Conservation (phyloP, 2,113 vertebrate species). For the Ranitomeya variabilis region DNA sequence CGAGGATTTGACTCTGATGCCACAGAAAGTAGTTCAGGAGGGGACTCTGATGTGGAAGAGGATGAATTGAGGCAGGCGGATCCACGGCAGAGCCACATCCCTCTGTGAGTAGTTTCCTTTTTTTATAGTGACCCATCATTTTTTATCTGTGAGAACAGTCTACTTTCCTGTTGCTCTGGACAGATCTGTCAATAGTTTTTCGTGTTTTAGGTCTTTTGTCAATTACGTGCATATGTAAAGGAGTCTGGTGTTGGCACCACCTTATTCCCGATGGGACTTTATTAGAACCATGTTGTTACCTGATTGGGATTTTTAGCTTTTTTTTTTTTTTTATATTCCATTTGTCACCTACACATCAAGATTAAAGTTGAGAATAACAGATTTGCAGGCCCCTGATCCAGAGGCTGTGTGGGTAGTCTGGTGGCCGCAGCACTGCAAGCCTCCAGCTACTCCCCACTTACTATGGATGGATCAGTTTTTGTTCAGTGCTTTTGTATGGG, state of each 20-base stretch:
- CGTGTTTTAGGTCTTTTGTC: neutral
- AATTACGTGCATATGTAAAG: neutral
- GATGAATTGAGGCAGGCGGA: conserved; percentile 89
- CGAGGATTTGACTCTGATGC: conserved; percentile 94
- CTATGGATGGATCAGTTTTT: too few relatives aligned
- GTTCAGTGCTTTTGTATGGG: too few relatives aligned
- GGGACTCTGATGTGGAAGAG: conserved; percentile 93
- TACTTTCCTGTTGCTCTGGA: neutral
- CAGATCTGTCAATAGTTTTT: neutral
- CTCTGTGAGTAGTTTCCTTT: conserved; percentile 82
- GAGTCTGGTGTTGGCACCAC: neutral
- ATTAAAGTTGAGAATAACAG: too few relatives aligned
- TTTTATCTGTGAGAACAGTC: neutral
- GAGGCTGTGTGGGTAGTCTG: too few relatives aligned
- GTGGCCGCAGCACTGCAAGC: too few relatives aligned
- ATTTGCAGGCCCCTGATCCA: too few relatives aligned
- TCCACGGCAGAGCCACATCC: conserved; percentile 85
- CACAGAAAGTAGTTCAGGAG: conserved; percentile 97
- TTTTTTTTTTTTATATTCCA: too few relatives aligned
- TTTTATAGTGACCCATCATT: neutral
- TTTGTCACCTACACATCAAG: too few relatives aligned
- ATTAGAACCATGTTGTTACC: too few relatives aligned
- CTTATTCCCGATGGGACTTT: too few relatives aligned
- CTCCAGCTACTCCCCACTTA: too few relatives aligned
- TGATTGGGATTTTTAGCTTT: too few relatives aligned